Evolutionary conservation across 2,797 vertebrate genomes (phyloP).

Genomic region (Epinephelus coioides): DNA sequence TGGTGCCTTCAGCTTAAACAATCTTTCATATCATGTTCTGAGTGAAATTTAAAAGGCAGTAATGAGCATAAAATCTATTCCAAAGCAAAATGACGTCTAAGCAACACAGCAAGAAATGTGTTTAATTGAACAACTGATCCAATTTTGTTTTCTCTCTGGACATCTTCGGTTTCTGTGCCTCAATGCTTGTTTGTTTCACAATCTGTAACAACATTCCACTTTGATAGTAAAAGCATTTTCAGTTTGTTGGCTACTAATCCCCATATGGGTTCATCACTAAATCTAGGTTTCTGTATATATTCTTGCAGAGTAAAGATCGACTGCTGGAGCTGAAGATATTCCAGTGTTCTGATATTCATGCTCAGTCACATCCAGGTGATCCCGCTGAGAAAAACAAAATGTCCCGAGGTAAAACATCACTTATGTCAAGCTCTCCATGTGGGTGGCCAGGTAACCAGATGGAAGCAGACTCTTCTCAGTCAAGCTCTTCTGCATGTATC

Average conservation of each 20-base stretch:
- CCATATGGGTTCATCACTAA: not conserved
- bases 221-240: not conserved
- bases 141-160: not conserved
- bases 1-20: not conserved
- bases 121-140: constrained; percentile 12
- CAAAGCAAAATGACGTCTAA: not conserved
- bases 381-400: not conserved
- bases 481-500: constrained; percentile 16
- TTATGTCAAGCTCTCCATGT: constrained; percentile 6
- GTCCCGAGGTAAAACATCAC: constrained; percentile 25
- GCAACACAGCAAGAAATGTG: not conserved
- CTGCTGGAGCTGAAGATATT: not conserved
- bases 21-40: not conserved
- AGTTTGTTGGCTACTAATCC: not conserved
- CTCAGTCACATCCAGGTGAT: constrained; percentile 20
- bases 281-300: not conserved
- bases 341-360: not conserved
- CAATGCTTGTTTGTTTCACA: not conserved
- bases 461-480: constrained; percentile 37
- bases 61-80: not conserved
- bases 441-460: constrained; percentile 37
- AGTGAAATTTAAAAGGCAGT: not conserved
- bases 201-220: not conserved
- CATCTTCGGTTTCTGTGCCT: not conserved
- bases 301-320: not conserved